These are phyloP conservation scores for Vidua chalybeata DNA, from an alignment of 2,113 vertebrate species.

Conservation along the genomic window DNA sequence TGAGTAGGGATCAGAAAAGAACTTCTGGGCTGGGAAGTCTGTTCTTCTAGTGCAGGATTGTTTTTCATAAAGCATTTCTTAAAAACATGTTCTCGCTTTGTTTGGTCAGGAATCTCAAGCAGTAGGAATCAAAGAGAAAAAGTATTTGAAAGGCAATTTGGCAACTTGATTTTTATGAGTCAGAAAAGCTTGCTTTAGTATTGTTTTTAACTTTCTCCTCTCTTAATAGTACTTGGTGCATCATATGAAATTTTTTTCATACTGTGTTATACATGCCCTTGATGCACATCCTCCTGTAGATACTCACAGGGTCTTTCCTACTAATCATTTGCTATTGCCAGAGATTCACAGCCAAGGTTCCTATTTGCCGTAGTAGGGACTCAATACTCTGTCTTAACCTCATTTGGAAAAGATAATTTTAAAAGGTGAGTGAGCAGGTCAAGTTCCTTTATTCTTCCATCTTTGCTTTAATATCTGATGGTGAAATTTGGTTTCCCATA, in stretches of 20 bases:
- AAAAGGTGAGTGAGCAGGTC: neutral
- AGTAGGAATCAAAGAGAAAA: neutral
- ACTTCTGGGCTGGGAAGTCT: rapidly evolving
- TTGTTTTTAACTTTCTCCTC: neutral
- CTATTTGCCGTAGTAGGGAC: neutral
- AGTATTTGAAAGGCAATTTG: neutral
- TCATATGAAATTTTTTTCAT: neutral
- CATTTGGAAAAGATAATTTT: neutral
- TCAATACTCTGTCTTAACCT: neutral
- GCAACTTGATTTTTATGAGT: neutral
- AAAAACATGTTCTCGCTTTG: neutral
- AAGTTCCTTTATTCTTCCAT: neutral
- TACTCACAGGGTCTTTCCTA: neutral
- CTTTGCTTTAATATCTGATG: neutral
- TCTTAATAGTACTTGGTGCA: neutral
- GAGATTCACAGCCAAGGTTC: neutral
- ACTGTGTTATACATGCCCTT: neutral
- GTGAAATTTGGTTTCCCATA: neutral
- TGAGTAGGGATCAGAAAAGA: neutral
- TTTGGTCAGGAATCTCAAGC: neutral
- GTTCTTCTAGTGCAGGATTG: neutral
- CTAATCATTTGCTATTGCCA: neutral
- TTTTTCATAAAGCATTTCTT: neutral
- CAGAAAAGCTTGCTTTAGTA: neutral
- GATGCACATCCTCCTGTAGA: neutral